Base-by-base conservation (phyloP, 1,140 invertebrate species). In the Macrobrachium rosenbergii region DNA sequence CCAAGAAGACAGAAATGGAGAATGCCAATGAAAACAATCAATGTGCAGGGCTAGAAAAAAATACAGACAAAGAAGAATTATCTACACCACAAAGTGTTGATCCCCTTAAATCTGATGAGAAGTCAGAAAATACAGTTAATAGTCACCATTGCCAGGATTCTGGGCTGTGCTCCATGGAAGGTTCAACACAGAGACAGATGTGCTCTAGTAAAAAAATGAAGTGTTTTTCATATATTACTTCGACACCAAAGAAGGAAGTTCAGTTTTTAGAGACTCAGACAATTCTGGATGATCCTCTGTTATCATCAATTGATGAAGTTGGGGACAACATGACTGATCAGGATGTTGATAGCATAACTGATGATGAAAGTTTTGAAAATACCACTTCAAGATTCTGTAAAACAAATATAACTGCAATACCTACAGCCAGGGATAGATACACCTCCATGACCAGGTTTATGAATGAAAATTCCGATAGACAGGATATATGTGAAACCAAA, bases 281-380 rank as follows among this genome's bases (percentile, higher is more conserved):
- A 64, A 87, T 87, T 73, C 64, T 87, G 37, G 85, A 87, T 81
- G 85, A 87, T 37, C 85, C 85, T 3, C 28, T 75, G 16, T 23
- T 87, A 37, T 87, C 85, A 3, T 87, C 85, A 5, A 82, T 87
- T 69, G 85, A 87, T 76, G 85, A 84, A 8, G 28, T 60, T 7
- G 82, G 28, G 73, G 60, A 82, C 28, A 17, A 62, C 28, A 87
- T 79, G 17, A 79, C 62, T 16, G 64, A 81, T 45, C 52, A 81
- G 23, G 59, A 23, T 23, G 84, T 73, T 8, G 75, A 60, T 87
- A 19, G 73, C 28, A 43, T n/a, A n/a, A 81, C 78, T 43, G 79
- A 87, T 62, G 78, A 87, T 12, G 85, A 87, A 17, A 60, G 58
- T 64, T 58, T 63, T 17, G 59, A 87, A 45, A 52, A 17, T 19